phyloP scores from a whole-genome alignment of 30 jellyfish, hydroid and myxozoan genomes.

The Hydra vulgaris region DNA sequence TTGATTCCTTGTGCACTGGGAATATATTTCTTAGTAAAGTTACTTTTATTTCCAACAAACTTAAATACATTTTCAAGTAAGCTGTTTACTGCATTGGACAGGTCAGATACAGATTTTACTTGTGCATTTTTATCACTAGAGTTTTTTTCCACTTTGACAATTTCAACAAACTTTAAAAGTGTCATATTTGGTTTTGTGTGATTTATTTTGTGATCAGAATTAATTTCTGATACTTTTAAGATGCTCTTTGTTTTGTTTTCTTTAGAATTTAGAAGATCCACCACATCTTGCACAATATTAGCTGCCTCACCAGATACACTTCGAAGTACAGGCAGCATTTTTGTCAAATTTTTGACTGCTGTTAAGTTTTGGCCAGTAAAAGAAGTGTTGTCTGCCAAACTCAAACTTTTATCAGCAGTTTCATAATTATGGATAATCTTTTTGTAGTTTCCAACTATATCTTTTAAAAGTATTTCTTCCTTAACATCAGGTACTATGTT shows the following conservation, averaged over 20 bases:
- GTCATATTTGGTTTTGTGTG: neutral
- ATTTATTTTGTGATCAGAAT: neutral
- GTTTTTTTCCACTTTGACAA: neutral
- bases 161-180: neutral
- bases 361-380: neutral
- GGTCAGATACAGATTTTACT: neutral
- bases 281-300: neutral
- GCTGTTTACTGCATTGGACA: neutral
- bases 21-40: neutral
- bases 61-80: neutral
- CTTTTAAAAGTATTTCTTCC: neutral
- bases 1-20: neutral
- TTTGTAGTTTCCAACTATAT: slow-evolving; percentile 1
- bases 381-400: neutral
- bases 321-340: slow-evolving; percentile 6
- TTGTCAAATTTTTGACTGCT: neutral
- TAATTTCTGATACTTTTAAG: no score
- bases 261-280: neutral
- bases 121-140: neutral
- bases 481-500: neutral
- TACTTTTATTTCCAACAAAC: neutral
- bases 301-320: slow-evolving; percentile 2
- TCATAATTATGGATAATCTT: neutral
- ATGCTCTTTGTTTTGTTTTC: neutral
- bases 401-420: neutral